Evolutionary conservation across 2,888 invertebrate genomes (phyloP).

Genomic region (Tinea pellionella): DNA sequence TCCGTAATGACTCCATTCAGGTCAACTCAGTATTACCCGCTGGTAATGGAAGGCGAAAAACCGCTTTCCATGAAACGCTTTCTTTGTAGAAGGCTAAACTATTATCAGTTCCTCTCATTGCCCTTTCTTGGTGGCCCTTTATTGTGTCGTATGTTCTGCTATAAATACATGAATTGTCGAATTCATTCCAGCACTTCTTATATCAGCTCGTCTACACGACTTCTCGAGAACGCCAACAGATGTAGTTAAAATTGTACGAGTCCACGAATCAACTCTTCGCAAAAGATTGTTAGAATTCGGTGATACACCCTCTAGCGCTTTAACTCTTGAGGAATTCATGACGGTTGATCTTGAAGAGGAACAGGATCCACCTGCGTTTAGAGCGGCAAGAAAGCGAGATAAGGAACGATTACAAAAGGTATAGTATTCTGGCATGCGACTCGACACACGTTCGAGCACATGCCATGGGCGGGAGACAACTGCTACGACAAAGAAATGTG

Average conservation of each 20-base stretch:
- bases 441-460: too few relatives aligned
- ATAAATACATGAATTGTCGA: too few relatives aligned
- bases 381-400: slow-evolving; percentile 89
- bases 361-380: slow-evolving; percentile 95
- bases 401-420: slow-evolving; percentile 86
- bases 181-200: slow-evolving; percentile 81
- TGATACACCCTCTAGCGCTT: slow-evolving; percentile 93
- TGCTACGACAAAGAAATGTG: too few relatives aligned
- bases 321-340: slow-evolving; percentile 97
- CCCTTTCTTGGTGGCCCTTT: too few relatives aligned
- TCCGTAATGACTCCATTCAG: too few relatives aligned
- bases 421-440: slow-evolving; percentile 15
- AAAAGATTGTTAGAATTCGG: slow-evolving; percentile 95
- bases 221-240: slow-evolving; percentile 88
- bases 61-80: too few relatives aligned
- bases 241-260: slow-evolving; percentile 94
- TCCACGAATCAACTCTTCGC: slow-evolving; percentile 92
- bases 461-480: too few relatives aligned
- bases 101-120: too few relatives aligned
- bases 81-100: too few relatives aligned
- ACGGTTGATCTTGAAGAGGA: slow-evolving; percentile 96
- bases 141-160: too few relatives aligned
- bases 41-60: too few relatives aligned
- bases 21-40: too few relatives aligned
- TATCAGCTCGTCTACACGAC: slow-evolving; percentile 93